These are phyloP conservation scores for Lysiphlebus fabarum DNA, from an alignment of 1,140 invertebrate species.

Conservation along the genomic window DNA sequence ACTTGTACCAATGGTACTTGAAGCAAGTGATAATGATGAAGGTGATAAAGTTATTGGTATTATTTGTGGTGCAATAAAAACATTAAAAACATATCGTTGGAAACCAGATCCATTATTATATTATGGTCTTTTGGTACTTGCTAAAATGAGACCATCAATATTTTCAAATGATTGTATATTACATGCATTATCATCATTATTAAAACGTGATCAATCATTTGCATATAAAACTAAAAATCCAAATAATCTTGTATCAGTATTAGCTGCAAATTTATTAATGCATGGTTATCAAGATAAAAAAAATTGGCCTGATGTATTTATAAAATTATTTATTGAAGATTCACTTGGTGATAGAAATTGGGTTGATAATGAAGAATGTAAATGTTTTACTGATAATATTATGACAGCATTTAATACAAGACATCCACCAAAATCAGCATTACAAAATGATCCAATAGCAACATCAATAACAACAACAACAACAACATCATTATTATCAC, in stretches of 20 bases:
- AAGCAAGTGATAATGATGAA: conserved; percentile 61
- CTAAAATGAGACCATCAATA: conserved; percentile 74
- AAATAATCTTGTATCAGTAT: conserved; percentile 76
- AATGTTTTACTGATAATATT: conserved; percentile 90
- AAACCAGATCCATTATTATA: conserved; percentile 81
- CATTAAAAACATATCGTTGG: conserved; percentile 63
- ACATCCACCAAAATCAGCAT: conserved; percentile 62
- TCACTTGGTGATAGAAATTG: conserved; percentile 87
- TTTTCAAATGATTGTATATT: conserved; percentile 78
- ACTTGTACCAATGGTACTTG: conserved; percentile 59
- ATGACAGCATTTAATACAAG: conserved; percentile 84
- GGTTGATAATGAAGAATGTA: conserved; percentile 90
- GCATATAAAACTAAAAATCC: conserved; percentile 70
- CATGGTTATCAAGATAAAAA: conserved; percentile 74
- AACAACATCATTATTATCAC: conserved; percentile 48
- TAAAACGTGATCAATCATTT: conserved; percentile 73
- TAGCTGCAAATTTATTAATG: conserved; percentile 83
- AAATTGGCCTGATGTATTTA: conserved; percentile 76
- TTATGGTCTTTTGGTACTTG: conserved; percentile 76
- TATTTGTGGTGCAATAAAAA: conserved; percentile 65
- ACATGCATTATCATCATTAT: conserved; percentile 76
- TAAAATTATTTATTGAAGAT: conserved; percentile 90
- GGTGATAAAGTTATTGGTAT: conserved; percentile 62
- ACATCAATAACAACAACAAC: no score
- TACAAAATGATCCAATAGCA: conserved; percentile 65